Base-by-base conservation (phyloP, 2,797 vertebrate genomes). In the Sebastes cheni region DNA sequence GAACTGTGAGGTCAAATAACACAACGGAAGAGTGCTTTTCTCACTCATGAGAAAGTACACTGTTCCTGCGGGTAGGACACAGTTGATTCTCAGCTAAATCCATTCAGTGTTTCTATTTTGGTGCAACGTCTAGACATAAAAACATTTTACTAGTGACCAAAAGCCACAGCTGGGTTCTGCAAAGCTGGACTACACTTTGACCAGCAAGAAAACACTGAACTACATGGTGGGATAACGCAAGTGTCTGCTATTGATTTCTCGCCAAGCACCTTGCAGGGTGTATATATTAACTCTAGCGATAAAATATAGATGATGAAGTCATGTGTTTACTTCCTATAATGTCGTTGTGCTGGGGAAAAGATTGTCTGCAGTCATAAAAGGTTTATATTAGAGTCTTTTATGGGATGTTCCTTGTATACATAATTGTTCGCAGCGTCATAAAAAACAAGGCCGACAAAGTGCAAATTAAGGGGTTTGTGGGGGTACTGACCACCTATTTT, bases 331-430 rank as follows among this genome's bases (percentile, higher is more conserved):
- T 52, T 86, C 84, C 78, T 80, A 59, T 88, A 77, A 84, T 77
- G 82, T 86, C 77, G 83, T 77, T 88, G 79, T 79, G 86, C 86
- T 90, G 85, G 87, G 65, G 85, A 93, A 94, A 91, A 92, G 78
- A 91, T 92, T 86, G 88, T 91, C 89, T 94, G 86, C 74, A 42
- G 76, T 82, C 86, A 90, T 95, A 92, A 96, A 96, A 92, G 66
- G 85, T 92, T 95, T 95, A 95, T 93, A 94, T 95, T 88, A 87
- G 91, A 77, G 87, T 86, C 64, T 95, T 96, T 96, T 95, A 95
- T 92, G 79, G 87, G 82, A 91, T 88, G 89, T 88, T 92, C 90
- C 89, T 93, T 90, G 92, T 92, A 91, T 93, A 88, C 85, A 92
- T 93, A 94, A 95, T 93, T 94, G 94, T 94, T 93, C 72, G 67